phyloP scores from a whole-genome alignment of 2,113 vertebrate genomes.

The Rhea americana region DNA sequence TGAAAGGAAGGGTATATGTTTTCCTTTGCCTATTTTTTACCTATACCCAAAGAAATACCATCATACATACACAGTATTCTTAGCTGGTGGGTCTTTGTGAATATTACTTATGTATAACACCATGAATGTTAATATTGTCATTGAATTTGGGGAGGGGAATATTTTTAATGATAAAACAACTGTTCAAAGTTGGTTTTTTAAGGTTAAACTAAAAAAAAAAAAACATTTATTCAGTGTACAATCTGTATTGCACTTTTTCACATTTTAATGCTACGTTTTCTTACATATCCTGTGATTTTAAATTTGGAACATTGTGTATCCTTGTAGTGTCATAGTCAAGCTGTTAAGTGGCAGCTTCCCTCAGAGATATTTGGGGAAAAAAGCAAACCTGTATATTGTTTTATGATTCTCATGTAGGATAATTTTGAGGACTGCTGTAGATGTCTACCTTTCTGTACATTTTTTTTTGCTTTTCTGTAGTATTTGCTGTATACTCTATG shows the following conservation, averaged over 20 bases:
- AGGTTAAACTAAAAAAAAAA: conserved; percentile 72
- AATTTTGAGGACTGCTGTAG: conserved; percentile 84
- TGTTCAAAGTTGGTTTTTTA: conserved; percentile 78
- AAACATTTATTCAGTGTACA: conserved; percentile 83
- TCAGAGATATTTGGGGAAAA: conserved; percentile 33
- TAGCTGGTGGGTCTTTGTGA: conserved; percentile 80
- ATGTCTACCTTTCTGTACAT: conserved; percentile 87
- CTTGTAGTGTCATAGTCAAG: conserved; percentile 84
- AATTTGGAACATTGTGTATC: conserved; percentile 88
- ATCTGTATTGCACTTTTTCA: conserved; percentile 97
- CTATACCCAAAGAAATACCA: conserved; percentile 87
- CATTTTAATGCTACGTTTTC: conserved; percentile 89
- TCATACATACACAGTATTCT: conserved; percentile 77
- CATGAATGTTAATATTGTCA: conserved; percentile 87
- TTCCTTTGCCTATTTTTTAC: conserved; percentile 68
- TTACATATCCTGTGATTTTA: conserved; percentile 91
- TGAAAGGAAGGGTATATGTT: conserved; percentile 60
- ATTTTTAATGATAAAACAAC: conserved; percentile 85
- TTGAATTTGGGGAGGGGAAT: conserved; percentile 74
- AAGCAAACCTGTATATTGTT: conserved; percentile 70
- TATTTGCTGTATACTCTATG: conserved; percentile 93
- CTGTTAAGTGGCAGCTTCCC: conserved; percentile 81
- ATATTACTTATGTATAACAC: conserved; percentile 82
- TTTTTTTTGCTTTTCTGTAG: conserved; percentile 88
- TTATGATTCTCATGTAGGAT: conserved; percentile 74